phyloP scores from a whole-genome alignment of 2,797 vertebrate genomes.

The Lepidocolaptes lacrymiger region DNA sequence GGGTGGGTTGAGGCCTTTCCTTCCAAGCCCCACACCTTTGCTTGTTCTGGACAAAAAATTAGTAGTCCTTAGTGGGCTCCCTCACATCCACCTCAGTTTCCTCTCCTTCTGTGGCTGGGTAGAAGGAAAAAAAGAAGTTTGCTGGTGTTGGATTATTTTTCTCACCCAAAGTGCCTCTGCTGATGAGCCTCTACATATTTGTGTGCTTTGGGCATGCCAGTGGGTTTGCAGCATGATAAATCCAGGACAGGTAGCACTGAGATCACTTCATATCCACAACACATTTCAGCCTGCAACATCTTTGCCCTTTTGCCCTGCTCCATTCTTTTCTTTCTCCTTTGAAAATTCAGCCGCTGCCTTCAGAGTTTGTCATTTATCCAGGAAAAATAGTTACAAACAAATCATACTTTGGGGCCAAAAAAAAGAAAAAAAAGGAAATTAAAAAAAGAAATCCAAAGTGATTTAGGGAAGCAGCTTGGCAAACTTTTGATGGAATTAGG shows the following conservation, averaged over 20 bases:
- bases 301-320: not conserved
- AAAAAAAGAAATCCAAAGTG: not conserved
- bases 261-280: not conserved
- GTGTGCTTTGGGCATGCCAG: not conserved
- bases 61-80: not conserved
- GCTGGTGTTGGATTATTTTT: not conserved
- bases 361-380: not conserved
- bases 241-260: not conserved
- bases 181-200: not conserved
- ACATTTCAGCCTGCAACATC: not conserved
- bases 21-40: not conserved
- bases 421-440: not conserved
- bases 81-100: not conserved
- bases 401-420: not conserved
- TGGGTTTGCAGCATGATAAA: not conserved
- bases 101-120: not conserved
- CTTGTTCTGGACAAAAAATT: not conserved
- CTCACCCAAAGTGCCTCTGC: not conserved
- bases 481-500: not conserved
- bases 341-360: not conserved
- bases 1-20: accelerated
- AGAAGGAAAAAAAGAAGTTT: not conserved
- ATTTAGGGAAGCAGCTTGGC: not conserved
- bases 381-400: not conserved
- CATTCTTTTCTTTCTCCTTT: not conserved